Evolutionary conservation across 1,140 invertebrate genomes (phyloP).

Genomic region (Calephelis nemesis): DNA sequence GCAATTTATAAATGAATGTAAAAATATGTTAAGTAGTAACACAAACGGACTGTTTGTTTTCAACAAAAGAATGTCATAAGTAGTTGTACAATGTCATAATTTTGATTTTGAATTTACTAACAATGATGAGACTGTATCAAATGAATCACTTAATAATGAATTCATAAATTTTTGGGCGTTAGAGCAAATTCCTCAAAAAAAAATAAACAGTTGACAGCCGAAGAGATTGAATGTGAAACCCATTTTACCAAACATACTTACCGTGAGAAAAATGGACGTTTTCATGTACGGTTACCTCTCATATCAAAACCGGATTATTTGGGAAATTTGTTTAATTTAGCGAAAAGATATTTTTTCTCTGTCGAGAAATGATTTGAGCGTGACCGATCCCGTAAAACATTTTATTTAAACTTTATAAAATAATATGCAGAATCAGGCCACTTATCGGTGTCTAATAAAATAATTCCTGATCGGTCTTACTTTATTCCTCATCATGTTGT

Average conservation of each 20-base stretch:
- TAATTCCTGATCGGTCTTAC: not conserved
- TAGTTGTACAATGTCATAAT: not conserved
- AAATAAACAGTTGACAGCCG: not conserved
- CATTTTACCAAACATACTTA: not conserved
- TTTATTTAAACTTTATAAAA: not conserved
- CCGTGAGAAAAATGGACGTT: not conserved
- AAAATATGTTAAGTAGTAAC: no score
- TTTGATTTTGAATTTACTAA: not conserved
- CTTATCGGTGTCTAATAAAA: not conserved
- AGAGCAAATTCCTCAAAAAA: not conserved
- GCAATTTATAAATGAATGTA: no score
- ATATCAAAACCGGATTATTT: not conserved
- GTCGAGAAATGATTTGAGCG: not conserved
- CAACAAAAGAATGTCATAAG: no score
- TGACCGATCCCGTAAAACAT: not conserved
- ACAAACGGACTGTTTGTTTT: no score
- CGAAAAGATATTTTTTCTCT: not conserved
- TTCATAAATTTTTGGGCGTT: not conserved
- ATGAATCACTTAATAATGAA: not conserved
- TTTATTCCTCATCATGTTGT: not conserved
- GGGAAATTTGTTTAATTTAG: slow-evolving; percentile 1
- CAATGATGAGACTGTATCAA: not conserved
- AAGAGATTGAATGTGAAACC: not conserved
- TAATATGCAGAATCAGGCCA: not conserved
- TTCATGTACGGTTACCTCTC: not conserved